Conservation (phyloP, 2,113 vertebrate genomes). For the Paradoxurus hermaphroditus region DNA sequence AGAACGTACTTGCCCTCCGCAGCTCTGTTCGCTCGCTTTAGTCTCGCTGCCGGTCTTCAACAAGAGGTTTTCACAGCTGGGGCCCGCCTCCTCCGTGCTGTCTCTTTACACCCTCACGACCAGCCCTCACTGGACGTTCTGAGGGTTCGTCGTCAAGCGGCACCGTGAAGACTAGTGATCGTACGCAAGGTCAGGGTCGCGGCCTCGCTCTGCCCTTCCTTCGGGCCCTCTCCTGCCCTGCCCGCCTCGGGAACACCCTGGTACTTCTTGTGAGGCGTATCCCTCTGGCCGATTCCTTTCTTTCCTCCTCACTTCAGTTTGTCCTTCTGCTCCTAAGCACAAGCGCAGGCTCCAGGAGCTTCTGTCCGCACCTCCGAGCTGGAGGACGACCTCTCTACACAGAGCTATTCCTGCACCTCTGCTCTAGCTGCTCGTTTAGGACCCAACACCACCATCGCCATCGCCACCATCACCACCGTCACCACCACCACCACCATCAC, state of each 20-base stretch:
- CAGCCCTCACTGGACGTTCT: accelerated
- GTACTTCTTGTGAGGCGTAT: accelerated
- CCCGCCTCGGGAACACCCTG: background rate
- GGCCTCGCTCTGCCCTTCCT: accelerated
- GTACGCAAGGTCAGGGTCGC: accelerated
- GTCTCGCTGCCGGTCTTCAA: background rate
- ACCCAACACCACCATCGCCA: background rate
- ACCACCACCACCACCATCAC: background rate
- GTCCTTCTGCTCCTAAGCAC: background rate
- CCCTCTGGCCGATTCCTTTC: background rate
- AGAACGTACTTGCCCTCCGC: accelerated
- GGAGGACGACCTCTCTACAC: accelerated
- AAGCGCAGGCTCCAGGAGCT: accelerated
- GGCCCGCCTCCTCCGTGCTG: accelerated
- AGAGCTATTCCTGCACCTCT: accelerated
- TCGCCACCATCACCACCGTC: background rate
- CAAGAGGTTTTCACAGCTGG: accelerated
- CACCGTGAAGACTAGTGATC: accelerated
- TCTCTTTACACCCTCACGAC: accelerated
- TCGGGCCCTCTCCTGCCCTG: accelerated
- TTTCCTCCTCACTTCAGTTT: background rate
- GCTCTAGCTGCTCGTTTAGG: background rate
- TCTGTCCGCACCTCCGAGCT: background rate
- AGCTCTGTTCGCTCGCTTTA: accelerated
- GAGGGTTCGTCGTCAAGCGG: background rate